Percentiles rank a stretch among this genome's conserved stretches.
These are phyloP conservation scores for Nemapogon koenigi DNA, from an alignment of 2,888 invertebrate genomes.

Conservation along the genomic window DNA sequence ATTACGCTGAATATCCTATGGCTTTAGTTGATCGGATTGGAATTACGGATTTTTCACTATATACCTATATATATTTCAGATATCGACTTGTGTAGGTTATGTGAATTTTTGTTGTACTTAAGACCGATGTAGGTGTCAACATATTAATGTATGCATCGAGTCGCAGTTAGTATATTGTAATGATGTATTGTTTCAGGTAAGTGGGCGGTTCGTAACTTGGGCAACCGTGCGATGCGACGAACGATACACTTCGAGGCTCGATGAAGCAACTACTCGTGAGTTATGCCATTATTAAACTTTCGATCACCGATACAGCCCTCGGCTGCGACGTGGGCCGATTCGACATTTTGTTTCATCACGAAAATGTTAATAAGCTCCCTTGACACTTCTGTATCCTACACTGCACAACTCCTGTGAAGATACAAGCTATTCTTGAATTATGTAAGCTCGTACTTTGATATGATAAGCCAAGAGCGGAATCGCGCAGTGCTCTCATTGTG, in stretches of 20 bases:
- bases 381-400: not conserved
- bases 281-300: conserved; percentile 39
- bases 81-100: no score
- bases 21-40: no score
- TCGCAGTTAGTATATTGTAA: conserved; percentile 51
- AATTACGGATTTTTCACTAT: no score
- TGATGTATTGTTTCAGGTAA: conserved; percentile 64
- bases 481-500: conserved; percentile 55
- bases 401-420: conserved; percentile 1
- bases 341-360: conserved; percentile 1
- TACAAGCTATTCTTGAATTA: conserved; percentile 36
- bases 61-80: no score
- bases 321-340: conserved; percentile 11
- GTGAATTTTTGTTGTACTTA: no score
- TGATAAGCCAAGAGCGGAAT: conserved; percentile 53
- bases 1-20: no score
- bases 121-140: conserved; percentile 32
- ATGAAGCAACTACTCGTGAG: conserved; percentile 40
- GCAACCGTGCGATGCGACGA: conserved; percentile 35
- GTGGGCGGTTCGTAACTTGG: conserved; percentile 40
- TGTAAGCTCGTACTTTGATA: conserved; percentile 49
- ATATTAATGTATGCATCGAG: conserved; percentile 33
- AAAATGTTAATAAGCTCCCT: not conserved
- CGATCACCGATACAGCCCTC: conserved; percentile 14
- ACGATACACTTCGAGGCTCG: conserved; percentile 32